Evolutionary conservation across 2,797 vertebrate genomes (phyloP).

Genomic region (Arnoldichthys spilopterus): DNA sequence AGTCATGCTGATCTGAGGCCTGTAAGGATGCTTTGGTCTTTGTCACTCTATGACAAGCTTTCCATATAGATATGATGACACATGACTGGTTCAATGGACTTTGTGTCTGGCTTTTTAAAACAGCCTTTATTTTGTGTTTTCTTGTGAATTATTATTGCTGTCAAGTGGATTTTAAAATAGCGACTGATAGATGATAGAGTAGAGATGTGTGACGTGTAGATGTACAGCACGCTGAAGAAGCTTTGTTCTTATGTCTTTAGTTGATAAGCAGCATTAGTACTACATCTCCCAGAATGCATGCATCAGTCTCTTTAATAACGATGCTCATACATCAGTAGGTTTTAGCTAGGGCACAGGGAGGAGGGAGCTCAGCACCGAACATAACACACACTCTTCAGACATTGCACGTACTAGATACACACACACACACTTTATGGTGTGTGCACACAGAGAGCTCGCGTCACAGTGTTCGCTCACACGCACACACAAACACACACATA

Average conservation of each 20-base stretch:
- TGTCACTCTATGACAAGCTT: slow-evolving; percentile 19
- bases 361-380: slow-evolving; percentile 38
- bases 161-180: neutral
- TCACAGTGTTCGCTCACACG: neutral
- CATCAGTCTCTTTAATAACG: slow-evolving; percentile 18
- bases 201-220: neutral
- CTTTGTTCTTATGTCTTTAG: slow-evolving; percentile 2
- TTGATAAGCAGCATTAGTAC: slow-evolving; percentile 14
- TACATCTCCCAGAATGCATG: slow-evolving; percentile 59
- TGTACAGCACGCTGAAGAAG: neutral
- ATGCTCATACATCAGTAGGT: slow-evolving; percentile 45
- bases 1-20: slow-evolving; percentile 40
- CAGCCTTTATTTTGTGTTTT: neutral
- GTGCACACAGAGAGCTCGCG: slow-evolving; percentile 9
- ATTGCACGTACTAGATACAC: neutral
- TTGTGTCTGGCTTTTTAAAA: neutral
- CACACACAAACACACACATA: slow-evolving; percentile 33
- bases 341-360: slow-evolving; percentile 34
- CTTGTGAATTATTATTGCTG: neutral
- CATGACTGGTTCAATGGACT: neutral
- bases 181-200: neutral
- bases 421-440: slow-evolving; percentile 24
- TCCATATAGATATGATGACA: slow-evolving; percentile 7
- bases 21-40: slow-evolving; percentile 33
- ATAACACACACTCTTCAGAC: slow-evolving; percentile 13